Evolutionary conservation across 1,140 invertebrate genomes (phyloP), one percentile per base, ranked within the genome.

Genomic region (Diabrotica undecimpunctata): DNA sequence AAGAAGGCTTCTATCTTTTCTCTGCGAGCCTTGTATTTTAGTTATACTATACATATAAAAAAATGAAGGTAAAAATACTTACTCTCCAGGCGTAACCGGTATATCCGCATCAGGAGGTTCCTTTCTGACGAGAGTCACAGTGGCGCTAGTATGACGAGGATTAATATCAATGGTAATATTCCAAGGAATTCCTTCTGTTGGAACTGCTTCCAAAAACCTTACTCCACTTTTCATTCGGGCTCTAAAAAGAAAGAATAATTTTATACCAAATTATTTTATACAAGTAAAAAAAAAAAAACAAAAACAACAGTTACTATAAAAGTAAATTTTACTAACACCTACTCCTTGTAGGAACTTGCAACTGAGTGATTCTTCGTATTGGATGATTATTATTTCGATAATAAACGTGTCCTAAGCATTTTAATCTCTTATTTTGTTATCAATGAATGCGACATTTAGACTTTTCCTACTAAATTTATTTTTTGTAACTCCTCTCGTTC

Each of bases 191-290:
- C 72, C 80, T 11, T 87, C 85, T 50, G 87, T 87, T 57, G 89
- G 87, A 36, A 90, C 87, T 11, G 92, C 94, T 58, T 91, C 92
- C 72, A 95, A 80, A 68, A 96, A 86, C 66, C 88, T 83, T 39
- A 96, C 77, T 0, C 93, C 93, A 54, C 89, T 90, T 77, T 94
- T 94, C 13, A 95, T 92, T 68, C 91, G 86, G 53, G 90, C 92
- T 74, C 93, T 94, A 80, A 5, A 83, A 84, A 53, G 72, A 73
- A n/a, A 61, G 37, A 56, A 66, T 54, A 3, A 8, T 7, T 10
- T 7, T 54, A 54, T 1, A 25, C 25, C 25, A 25, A 25, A 25
- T 25, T 25, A 25, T 25, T 57, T 57, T 54, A 11, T 54, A 13
- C 7, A 54, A 10, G 13, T 55, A 36, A 55, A 55, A 9, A 54